Evolutionary conservation across 2,113 vertebrate species (phyloP).

Genomic region (Myiozetetes cayanensis): DNA sequence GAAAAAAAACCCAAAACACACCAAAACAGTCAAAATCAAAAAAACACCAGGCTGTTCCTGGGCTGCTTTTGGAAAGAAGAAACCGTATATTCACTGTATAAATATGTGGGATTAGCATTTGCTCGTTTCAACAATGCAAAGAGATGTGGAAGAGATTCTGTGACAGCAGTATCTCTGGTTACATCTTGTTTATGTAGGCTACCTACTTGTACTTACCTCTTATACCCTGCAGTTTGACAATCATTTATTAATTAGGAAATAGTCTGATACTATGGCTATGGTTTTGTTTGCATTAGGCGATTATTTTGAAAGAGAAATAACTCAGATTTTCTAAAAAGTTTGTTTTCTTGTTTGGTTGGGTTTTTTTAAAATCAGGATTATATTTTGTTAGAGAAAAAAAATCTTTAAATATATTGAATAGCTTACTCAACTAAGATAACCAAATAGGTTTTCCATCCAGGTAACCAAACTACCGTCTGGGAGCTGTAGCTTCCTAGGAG

Average conservation of each 20-base stretch:
- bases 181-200: background rate
- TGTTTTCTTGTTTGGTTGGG: background rate
- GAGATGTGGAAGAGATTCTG: background rate
- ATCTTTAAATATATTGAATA: background rate
- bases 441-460: background rate
- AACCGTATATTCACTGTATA: background rate
- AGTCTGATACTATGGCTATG: background rate
- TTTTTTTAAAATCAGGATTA: background rate
- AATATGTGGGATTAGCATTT: background rate
- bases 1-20: background rate
- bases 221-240: background rate
- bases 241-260: background rate
- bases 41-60: background rate
- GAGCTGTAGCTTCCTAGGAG: background rate
- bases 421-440: background rate
- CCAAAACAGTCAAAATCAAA: background rate
- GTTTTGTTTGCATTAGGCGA: background rate
- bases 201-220: background rate
- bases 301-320: background rate
- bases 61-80: background rate
- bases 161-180: background rate
- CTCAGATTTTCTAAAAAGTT: background rate
- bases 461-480: background rate
- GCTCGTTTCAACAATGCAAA: background rate
- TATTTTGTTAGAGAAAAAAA: background rate